phyloP scores from a whole-genome alignment of 2,113 vertebrate genomes.

The Nycticebus coucang region DNA sequence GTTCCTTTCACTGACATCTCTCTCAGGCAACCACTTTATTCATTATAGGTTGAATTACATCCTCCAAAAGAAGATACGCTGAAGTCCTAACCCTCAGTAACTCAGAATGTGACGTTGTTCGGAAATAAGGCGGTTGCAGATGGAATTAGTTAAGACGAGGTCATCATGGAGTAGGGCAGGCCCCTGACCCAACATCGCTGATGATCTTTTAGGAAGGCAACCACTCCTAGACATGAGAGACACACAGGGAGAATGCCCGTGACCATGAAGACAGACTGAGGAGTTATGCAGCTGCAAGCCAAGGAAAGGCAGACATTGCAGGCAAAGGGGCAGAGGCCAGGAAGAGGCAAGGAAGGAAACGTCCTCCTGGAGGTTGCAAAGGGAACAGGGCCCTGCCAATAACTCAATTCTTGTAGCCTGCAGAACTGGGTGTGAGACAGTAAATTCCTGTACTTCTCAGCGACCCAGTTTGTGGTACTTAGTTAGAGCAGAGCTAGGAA shows the following conservation, averaged over 20 bases:
- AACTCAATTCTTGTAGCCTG: neutral
- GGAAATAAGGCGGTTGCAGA: neutral
- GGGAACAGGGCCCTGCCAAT: neutral
- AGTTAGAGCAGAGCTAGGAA: neutral
- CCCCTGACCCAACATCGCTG: neutral
- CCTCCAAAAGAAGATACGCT: neutral
- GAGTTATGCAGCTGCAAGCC: neutral
- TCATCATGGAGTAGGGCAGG: neutral
- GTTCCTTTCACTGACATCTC: neutral
- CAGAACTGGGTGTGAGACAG: neutral
- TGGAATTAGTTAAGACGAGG: neutral
- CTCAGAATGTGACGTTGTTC: neutral
- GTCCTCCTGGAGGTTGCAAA: neutral
- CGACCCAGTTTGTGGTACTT: neutral
- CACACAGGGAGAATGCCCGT: neutral
- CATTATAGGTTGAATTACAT: neutral
- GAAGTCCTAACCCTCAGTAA: neutral
- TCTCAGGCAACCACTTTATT: neutral
- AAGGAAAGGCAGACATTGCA: neutral
- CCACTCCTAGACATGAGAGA: neutral
- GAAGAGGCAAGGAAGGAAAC: neutral
- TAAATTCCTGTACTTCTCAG: neutral
- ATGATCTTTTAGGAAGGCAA: neutral
- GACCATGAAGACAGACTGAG: neutral
- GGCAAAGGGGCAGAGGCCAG: neutral